Conservation (phyloP, 2,888 invertebrate genomes). For the Cylindroiulus punctatus region DNA sequence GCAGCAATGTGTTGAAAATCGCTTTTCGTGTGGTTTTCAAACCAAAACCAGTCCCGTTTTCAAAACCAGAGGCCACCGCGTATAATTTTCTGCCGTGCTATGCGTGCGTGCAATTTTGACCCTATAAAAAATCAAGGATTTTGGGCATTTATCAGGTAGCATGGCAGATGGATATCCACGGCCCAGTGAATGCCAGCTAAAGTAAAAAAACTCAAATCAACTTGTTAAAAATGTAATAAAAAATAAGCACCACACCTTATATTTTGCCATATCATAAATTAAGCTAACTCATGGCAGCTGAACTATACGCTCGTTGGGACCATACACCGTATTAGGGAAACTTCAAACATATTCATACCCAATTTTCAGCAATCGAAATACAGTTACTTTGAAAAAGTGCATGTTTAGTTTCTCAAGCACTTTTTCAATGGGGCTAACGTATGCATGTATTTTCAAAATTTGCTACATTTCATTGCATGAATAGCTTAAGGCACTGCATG, state of each 20-base stretch:
- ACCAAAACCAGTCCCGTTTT: slow-evolving; percentile 20
- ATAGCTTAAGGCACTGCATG: no score
- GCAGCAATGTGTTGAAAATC: not conserved
- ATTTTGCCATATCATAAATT: slow-evolving; percentile 26
- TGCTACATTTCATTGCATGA: no score
- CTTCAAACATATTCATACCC: not conserved
- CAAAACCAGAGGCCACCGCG: slow-evolving; percentile 13
- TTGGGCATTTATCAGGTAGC: slow-evolving; percentile 36
- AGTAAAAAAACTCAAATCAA: not conserved
- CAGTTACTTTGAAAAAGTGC: no score
- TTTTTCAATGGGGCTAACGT: no score
- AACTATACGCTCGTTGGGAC: not conserved
- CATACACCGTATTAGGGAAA: not conserved
- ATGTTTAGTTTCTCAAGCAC: no score
- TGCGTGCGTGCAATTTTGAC: slow-evolving; percentile 34
- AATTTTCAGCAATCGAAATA: not conserved
- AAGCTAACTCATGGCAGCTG: slow-evolving; percentile 28
- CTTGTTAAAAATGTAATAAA: slow-evolving; percentile 23
- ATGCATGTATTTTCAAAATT: no score
- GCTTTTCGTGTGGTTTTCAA: not conserved
- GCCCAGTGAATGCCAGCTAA: slow-evolving; percentile 8
- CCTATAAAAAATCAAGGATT: slow-evolving; percentile 34
- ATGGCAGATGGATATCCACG: slow-evolving; percentile 45
- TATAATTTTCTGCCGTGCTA: not conserved
- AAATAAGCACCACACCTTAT: slow-evolving; percentile 36